Percentiles rank a stretch among this genome's conserved stretches.
Conservation (phyloP, 2,113 vertebrate genomes). For the Antechinus stuartii region DNA sequence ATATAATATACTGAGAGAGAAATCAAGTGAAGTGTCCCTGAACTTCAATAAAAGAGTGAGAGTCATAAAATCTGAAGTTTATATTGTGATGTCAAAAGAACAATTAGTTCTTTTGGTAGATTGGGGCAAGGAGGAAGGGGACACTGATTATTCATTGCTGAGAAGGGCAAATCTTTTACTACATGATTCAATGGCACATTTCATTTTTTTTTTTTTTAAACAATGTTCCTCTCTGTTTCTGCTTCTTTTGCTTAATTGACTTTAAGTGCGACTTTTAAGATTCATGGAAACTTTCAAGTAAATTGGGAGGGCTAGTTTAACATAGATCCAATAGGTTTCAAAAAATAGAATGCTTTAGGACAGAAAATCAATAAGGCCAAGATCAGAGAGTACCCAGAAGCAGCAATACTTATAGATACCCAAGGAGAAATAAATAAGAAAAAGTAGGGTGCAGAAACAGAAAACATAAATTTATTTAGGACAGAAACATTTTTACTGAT, state of each 20-base stretch:
- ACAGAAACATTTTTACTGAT: not conserved
- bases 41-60: not conserved
- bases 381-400: not conserved
- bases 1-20: not conserved
- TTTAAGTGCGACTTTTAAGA: not conserved
- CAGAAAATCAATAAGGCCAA: not conserved
- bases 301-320: not conserved
- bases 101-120: not conserved
- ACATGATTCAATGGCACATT: not conserved
- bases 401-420: not conserved
- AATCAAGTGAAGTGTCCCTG: not conserved
- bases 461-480: not conserved
- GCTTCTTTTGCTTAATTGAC: not conserved
- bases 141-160: not conserved
- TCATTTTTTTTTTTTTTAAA: not conserved
- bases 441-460: not conserved
- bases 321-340: not conserved
- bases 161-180: not conserved
- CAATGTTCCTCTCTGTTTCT: not conserved
- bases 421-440: too few relatives aligned
- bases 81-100: too few relatives aligned
- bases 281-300: not conserved
- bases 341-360: not conserved
- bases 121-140: conserved; percentile 9
- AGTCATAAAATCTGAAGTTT: not conserved